A percentile compares a stretch with the other conserved stretches of the same genome.
Evolutionary conservation across 2,888 invertebrate species (phyloP).

Genomic region (Heliconius ethilla): DNA sequence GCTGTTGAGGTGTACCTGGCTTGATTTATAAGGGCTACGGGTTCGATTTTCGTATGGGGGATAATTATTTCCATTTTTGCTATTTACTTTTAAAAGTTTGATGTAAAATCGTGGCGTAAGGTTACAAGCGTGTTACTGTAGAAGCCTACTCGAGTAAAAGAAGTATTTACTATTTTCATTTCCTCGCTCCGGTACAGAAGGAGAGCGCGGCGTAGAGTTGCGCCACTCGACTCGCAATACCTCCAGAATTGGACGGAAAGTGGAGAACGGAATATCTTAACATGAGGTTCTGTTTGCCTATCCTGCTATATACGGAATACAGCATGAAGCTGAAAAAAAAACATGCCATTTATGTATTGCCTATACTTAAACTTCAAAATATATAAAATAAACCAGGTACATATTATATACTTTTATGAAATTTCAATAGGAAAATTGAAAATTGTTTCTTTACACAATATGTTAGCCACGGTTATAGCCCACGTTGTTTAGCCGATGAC

Average conservation of each 20-base stretch:
- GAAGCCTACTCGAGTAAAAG: too few species aligned
- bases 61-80: not conserved
- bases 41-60: not conserved
- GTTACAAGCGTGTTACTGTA: too few species aligned
- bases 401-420: too few species aligned
- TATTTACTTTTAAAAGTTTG: not conserved
- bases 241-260: not conserved
- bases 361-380: not conserved
- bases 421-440: too few species aligned
- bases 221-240: not conserved
- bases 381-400: not conserved
- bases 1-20: not conserved
- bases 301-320: too few species aligned
- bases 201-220: not conserved
- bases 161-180: not conserved
- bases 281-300: too few species aligned
- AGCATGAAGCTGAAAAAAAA: too few species aligned
- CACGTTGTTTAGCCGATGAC: not conserved
- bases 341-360: not conserved
- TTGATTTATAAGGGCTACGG: not conserved
- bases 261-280: not conserved
- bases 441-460: too few species aligned
- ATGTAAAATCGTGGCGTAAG: too few species aligned
- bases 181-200: not conserved
- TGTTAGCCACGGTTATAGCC: not conserved